Evolutionary conservation across 2,888 invertebrate genomes (phyloP).

Genomic region (Scaeva pyrastri): DNA sequence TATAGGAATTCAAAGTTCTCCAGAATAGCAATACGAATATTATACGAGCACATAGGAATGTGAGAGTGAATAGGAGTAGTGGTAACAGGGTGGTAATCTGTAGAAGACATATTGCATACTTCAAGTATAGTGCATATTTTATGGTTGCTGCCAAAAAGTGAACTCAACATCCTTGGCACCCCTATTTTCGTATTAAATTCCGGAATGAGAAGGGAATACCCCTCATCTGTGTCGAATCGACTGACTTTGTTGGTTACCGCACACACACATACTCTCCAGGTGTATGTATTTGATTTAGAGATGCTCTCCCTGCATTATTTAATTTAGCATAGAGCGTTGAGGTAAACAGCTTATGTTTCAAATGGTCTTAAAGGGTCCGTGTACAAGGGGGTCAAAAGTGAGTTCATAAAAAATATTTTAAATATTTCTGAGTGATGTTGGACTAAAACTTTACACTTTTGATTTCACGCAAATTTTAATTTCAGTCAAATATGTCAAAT

Average conservation of each 20-base stretch:
- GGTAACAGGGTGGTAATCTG: conserved; percentile 19
- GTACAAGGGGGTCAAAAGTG: conserved; percentile 29
- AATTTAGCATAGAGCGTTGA: conserved; percentile 50
- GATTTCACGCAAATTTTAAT: no score
- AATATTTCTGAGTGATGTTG: no score
- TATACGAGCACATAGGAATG: background rate
- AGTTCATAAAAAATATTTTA: background rate
- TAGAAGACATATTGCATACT: conserved; percentile 31
- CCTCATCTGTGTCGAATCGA: background rate
- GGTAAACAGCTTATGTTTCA: conserved; percentile 63
- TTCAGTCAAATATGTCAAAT: no score
- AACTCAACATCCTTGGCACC: conserved; percentile 18
- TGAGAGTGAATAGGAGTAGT: background rate
- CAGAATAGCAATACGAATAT: conserved; percentile 38
- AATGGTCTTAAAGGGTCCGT: conserved; percentile 22
- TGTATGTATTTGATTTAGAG: conserved; percentile 50
- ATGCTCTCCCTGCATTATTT: conserved; percentile 60
- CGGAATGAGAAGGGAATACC: no score
- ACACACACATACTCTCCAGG: conserved; percentile 15
- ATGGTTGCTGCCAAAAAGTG: conserved; percentile 58
- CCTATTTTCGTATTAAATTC: background rate
- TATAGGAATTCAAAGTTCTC: conserved; percentile 10
- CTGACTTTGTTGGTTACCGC: conserved; percentile 43
- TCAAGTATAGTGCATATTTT: conserved; percentile 49
- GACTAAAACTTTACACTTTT: no score